These are phyloP conservation scores for Microctenopoma steveboyesi DNA, from an alignment of 2,797 vertebrate genomes.

Conservation along the genomic window DNA sequence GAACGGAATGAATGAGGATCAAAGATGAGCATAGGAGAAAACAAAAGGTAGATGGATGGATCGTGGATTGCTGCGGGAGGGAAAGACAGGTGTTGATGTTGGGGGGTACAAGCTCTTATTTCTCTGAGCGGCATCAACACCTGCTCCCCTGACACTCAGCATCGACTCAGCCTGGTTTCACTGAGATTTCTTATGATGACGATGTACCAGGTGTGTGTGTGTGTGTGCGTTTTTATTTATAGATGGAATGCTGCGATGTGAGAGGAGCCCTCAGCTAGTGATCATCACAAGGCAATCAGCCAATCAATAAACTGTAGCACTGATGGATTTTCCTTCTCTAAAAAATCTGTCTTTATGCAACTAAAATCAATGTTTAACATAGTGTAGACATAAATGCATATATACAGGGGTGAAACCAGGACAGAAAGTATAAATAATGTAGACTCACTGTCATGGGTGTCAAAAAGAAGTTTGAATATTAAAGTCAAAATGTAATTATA, in stretches of 20 bases:
- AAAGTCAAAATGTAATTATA: too few species aligned
- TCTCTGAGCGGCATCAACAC: slow-evolving; percentile 53
- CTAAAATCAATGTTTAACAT: slow-evolving; percentile 30
- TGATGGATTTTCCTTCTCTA: slow-evolving; percentile 9
- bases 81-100: not conserved
- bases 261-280: slow-evolving; percentile 8
- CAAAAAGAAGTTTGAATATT: too few species aligned
- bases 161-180: slow-evolving; percentile 37
- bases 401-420: not conserved
- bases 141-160: slow-evolving; percentile 62
- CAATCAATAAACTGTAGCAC: slow-evolving; percentile 25
- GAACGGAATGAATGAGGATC: slow-evolving; percentile 28
- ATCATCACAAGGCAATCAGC: slow-evolving; percentile 22
- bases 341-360: not conserved
- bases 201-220: slow-evolving; percentile 37
- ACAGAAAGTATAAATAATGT: slow-evolving; percentile 10
- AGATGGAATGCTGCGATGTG: not conserved
- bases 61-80: not conserved
- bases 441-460: not conserved
- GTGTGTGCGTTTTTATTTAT: slow-evolving; percentile 18
- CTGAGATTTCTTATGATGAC: slow-evolving; percentile 38
- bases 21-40: slow-evolving; percentile 17
- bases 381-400: not conserved
- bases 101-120: slow-evolving; percentile 30
- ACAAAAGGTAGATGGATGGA: not conserved